phyloP scores from a whole-genome alignment of 2,888 invertebrate genomes.

The Trimorus sp. region DNA sequence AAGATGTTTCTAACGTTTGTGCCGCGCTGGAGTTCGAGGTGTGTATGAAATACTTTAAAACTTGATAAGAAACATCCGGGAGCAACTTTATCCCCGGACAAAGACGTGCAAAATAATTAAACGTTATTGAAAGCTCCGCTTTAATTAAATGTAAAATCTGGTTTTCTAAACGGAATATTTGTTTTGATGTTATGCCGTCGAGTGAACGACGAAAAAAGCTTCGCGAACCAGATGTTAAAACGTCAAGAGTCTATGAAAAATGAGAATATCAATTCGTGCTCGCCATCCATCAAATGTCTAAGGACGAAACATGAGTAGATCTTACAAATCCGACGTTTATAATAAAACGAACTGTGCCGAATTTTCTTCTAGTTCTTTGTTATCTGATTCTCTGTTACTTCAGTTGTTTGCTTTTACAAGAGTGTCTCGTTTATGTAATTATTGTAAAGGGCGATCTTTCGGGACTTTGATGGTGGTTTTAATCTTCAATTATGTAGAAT shows the following conservation, averaged over 20 bases:
- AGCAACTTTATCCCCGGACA: not conserved
- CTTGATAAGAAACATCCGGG: conserved; percentile 24
- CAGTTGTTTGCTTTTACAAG: too few species aligned
- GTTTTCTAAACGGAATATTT: conserved; percentile 10
- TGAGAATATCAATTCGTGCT: conserved; percentile 44
- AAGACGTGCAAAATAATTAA: conserved; percentile 20
- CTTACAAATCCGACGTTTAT: conserved; percentile 46
- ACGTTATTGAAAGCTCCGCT: conserved; percentile 19
- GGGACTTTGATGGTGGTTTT: not conserved
- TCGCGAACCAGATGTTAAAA: not conserved
- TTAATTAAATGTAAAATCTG: conserved; percentile 4
- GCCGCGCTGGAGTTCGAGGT: conserved; percentile 16
- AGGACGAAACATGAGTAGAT: conserved; percentile 53
- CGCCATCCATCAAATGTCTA: conserved; percentile 53
- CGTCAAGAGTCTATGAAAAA: conserved; percentile 27
- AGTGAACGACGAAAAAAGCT: conserved; percentile 16
- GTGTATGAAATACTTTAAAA: conserved; percentile 41
- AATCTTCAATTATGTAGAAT: not conserved
- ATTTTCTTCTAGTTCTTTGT: too few species aligned
- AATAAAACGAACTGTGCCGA: conserved; percentile 43
- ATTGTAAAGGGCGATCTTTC: too few species aligned
- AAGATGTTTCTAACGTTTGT: conserved; percentile 50
- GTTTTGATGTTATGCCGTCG: conserved; percentile 14
- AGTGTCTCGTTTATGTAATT: too few species aligned
- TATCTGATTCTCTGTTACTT: too few species aligned